These are phyloP conservation scores for Hydrotaea diabolus DNA, from an alignment of 2,888 invertebrate species.

Conservation along the genomic window DNA sequence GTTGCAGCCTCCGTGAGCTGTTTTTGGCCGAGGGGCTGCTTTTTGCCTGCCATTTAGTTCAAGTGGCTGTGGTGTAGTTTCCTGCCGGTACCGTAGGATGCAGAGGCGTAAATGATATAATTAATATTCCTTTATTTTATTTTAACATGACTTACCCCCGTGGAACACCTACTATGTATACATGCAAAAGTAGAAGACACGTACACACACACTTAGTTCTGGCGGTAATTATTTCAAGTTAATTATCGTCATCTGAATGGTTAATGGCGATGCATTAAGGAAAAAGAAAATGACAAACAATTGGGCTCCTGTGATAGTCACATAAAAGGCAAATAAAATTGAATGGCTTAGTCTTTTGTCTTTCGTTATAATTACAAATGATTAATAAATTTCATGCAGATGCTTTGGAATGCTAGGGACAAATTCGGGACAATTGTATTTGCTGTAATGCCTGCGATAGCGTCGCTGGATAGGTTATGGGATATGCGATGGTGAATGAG, in stretches of 20 bases:
- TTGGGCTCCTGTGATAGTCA: background rate
- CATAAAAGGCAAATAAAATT: background rate
- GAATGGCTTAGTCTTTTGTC: background rate
- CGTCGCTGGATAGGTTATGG: too few species aligned
- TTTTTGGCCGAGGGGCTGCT: background rate
- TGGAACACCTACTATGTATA: background rate
- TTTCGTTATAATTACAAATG: background rate
- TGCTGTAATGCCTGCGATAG: too few species aligned
- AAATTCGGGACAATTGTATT: too few species aligned
- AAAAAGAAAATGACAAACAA: slow-evolving; percentile 11
- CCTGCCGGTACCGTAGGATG: background rate
- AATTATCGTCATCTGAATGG: slow-evolving; percentile 23
- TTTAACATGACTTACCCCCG: background rate
- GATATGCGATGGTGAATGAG: too few species aligned
- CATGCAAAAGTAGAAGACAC: background rate
- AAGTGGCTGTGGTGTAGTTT: background rate
- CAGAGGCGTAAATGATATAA: slow-evolving; percentile 3
- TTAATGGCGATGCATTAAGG: slow-evolving; percentile 15
- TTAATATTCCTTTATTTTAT: slow-evolving; percentile 31
- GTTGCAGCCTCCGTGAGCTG: slow-evolving; percentile 1
- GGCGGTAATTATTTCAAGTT: slow-evolving; percentile 16
- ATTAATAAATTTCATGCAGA: background rate
- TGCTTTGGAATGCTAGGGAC: too few species aligned
- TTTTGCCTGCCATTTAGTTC: background rate
- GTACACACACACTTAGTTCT: background rate